Evolutionary conservation across 1,140 invertebrate genomes (phyloP).

Genomic region (Drosophila kepulauana): DNA sequence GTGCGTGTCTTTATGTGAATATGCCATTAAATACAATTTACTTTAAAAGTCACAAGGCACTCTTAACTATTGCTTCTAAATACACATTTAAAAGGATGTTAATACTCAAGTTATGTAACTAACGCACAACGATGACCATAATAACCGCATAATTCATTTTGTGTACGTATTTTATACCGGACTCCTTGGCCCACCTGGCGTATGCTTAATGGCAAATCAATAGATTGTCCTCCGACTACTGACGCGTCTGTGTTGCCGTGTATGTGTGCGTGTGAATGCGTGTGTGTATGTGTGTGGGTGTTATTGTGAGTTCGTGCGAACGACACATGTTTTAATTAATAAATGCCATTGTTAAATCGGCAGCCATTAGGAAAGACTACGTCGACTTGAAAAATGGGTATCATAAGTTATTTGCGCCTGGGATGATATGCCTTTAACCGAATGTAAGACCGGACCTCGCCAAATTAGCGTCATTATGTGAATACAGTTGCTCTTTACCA

Average conservation of each 20-base stretch:
- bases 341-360: conserved; percentile 81
- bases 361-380: conserved; percentile 59
- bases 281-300: conserved; percentile 21
- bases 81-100: conserved; percentile 12
- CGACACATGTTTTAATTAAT: conserved; percentile 81
- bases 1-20: background rate
- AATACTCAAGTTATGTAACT: conserved; percentile 1
- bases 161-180: conserved; percentile 3
- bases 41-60: background rate
- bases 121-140: conserved; percentile 1
- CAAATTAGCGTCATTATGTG: conserved; percentile 76
- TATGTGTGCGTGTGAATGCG: background rate
- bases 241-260: background rate
- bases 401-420: conserved; percentile 65
- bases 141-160: conserved; percentile 20
- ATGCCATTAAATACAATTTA: background rate
- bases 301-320: conserved; percentile 54
- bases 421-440: conserved; percentile 22
- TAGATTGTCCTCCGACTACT: conserved; percentile 20
- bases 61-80: conserved; percentile 10
- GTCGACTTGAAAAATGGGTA: conserved; percentile 67
- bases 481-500: conserved; percentile 55
- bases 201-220: conserved; percentile 65
- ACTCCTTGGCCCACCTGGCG: conserved; percentile 35
- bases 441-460: conserved; percentile 40